Base-by-base conservation (phyloP, 1,140 invertebrate species). In the Psilanteris sp. region DNA sequence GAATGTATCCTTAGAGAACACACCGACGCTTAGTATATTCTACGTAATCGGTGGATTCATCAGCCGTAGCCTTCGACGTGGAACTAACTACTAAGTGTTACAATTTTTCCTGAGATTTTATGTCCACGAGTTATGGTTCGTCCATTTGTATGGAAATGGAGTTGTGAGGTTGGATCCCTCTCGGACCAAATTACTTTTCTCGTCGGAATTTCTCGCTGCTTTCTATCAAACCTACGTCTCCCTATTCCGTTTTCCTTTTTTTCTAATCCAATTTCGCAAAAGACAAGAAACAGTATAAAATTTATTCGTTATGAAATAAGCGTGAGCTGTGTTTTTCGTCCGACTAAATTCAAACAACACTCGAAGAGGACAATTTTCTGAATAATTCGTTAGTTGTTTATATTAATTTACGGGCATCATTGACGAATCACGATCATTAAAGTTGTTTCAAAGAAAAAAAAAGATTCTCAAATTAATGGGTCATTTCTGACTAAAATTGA, bases 51-150 rank as follows among this genome's bases (percentile, higher is more conserved):
- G 57, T 43, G 73, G 74, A 57, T 78, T 81, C 79, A 80, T 81
- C 79, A 81, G 68, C 44, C 57, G 74, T 71, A 64, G 57, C 43
- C 75, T 46, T 52, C 77, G 46, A 74, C 59, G 74, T 78, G 83
- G 83, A 85, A 85, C 84, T 85, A 85, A 85, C 83, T 84, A 84
- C 83, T 80, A 82, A 83, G n/a, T 83, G 79, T 73, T 79, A 70
- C 64, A 78, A 81, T 84, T 82, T 85, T 80, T 80, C 61, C 41
- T 70, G 67, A 79, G 77, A 84, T 83, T 79, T 84, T 81, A 79
- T 66, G 59, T 73, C 44, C 79, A 48, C 66, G 68, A 85, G 78
- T 85, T 85, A 86, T 85, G 80, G 74, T 59, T 52, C 41, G 27
- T 68, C 62, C 48, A 87, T 86, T 86, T 85, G 77, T 83, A 86